Evolutionary conservation across 1,140 invertebrate genomes (phyloP).

Genomic region (Scaptomyza graminum): DNA sequence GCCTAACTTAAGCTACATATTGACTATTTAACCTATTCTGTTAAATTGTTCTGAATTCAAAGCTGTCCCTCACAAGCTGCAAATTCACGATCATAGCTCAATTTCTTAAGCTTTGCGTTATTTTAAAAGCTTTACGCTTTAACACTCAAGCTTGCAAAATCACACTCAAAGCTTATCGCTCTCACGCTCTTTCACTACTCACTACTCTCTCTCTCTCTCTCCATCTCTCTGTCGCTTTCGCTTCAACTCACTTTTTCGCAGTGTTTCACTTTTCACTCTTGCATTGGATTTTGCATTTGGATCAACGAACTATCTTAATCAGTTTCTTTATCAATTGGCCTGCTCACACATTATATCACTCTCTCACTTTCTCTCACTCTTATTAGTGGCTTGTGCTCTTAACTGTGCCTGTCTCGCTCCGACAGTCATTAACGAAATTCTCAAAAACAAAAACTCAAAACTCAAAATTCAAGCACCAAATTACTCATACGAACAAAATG

Average conservation of each 20-base stretch:
- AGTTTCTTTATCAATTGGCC: constrained; percentile 30
- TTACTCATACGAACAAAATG: constrained; percentile 29
- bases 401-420: not conserved
- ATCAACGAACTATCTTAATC: constrained; percentile 27
- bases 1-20: not conserved
- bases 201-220: constrained; percentile 24
- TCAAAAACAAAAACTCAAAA: constrained; percentile 7
- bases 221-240: constrained; percentile 21
- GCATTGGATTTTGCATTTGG: constrained; percentile 39
- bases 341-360: constrained; percentile 5
- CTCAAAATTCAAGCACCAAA: constrained; percentile 24
- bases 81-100: constrained; percentile 15
- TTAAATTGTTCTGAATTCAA: no score
- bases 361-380: constrained; percentile 24
- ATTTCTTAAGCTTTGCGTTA: no score
- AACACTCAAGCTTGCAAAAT: not conserved
- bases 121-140: no score
- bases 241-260: constrained; percentile 12
- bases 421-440: constrained; percentile 1
- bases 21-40: no score
- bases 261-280: constrained; percentile 4
- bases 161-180: not conserved
- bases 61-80: not conserved
- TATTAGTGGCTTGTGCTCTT: constrained; percentile 22
- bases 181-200: constrained; percentile 32